These are phyloP conservation scores for Leptobrachium leishanense DNA, from an alignment of 2,113 vertebrate species.

Conservation along the genomic window DNA sequence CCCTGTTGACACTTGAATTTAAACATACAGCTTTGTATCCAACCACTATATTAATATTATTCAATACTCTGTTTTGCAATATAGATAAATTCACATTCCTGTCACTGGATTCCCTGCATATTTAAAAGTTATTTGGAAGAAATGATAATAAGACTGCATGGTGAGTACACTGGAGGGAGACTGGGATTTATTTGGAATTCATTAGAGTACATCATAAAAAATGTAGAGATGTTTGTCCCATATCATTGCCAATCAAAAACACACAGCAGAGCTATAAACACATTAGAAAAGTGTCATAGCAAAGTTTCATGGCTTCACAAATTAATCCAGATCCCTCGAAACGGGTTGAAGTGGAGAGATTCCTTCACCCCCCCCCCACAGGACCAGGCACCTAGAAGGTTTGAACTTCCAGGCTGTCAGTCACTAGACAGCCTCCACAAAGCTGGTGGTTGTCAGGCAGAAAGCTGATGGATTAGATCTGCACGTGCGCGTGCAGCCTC, in stretches of 20 bases:
- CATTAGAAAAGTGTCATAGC: not conserved
- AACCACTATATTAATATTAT: not conserved
- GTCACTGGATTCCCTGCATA: conserved; percentile 17
- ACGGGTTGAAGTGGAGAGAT: too few species aligned
- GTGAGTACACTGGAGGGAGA: conserved; percentile 24
- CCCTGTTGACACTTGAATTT: not conserved
- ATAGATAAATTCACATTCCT: conserved; percentile 15
- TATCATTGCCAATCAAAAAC: not conserved
- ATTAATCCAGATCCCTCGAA: too few species aligned
- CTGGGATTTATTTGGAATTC: conserved; percentile 24
- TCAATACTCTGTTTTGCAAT: conserved; percentile 35
- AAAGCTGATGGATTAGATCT: too few species aligned
- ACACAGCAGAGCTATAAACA: not conserved
- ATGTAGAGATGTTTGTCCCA: conserved; percentile 19
- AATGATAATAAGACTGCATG: conserved; percentile 38
- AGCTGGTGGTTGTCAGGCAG: too few species aligned
- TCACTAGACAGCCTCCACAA: too few species aligned
- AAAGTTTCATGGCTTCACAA: too few species aligned
- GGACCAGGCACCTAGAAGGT: too few species aligned
- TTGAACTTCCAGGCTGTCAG: too few species aligned
- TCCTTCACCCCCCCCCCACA: too few species aligned
- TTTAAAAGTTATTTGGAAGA: conserved; percentile 17
- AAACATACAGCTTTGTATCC: conserved; percentile 1
- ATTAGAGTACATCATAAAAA: conserved; percentile 25
- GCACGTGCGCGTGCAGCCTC: too few species aligned